A percentile compares a stretch with the other conserved stretches of the same genome.
These are phyloP conservation scores for Bembecia ichneumoniformis DNA, from an alignment of 2,888 invertebrate species.

Conservation along the genomic window DNA sequence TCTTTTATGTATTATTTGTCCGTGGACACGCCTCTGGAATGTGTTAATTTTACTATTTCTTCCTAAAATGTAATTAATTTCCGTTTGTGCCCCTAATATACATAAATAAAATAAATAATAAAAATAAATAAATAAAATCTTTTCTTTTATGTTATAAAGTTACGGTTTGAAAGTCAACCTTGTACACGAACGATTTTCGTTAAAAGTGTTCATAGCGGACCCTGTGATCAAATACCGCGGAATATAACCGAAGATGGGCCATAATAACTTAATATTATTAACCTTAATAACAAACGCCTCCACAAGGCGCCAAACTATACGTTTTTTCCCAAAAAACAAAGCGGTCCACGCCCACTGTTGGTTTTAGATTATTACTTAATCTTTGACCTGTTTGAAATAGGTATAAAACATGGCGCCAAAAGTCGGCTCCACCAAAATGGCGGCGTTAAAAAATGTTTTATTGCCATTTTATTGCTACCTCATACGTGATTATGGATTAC, in stretches of 20 bases:
- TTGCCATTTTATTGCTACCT: constrained; percentile 14
- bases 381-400: constrained; percentile 19
- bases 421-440: constrained; percentile 22
- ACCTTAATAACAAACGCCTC: constrained; percentile 10
- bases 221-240: neutral
- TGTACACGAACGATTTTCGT: no score
- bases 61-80: no score
- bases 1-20: no score
- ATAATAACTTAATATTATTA: constrained; percentile 13
- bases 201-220: neutral
- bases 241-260: constrained; percentile 1
- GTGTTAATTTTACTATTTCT: no score
- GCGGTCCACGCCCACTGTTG: constrained; percentile 55
- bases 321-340: constrained; percentile 11
- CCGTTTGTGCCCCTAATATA: no score
- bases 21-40: no score
- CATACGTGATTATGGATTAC: constrained; percentile 5
- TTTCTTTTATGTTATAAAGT: no score
- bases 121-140: no score
- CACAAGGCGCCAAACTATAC: constrained; percentile 12
- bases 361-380: constrained; percentile 62
- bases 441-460: constrained; percentile 11
- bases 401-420: constrained; percentile 43
- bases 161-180: no score
- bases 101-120: no score